These are phyloP conservation scores for Frankliniella fusca DNA, from an alignment of 2,888 invertebrate species.

Conservation along the genomic window DNA sequence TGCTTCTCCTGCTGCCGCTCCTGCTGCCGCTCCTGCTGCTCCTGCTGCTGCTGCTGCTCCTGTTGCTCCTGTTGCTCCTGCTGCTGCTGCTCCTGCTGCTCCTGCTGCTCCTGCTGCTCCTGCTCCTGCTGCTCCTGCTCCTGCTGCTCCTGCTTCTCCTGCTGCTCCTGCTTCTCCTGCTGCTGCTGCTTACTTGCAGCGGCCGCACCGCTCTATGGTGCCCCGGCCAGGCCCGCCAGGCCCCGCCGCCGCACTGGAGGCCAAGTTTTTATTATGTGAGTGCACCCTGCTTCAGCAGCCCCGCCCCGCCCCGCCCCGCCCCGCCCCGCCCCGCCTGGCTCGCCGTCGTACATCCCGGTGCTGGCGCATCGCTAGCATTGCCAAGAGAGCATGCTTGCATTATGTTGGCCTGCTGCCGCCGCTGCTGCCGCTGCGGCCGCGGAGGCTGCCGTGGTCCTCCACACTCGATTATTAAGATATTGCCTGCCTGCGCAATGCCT, in stretches of 20 bases:
- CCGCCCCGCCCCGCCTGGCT: background rate
- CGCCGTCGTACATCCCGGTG: background rate
- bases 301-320: background rate
- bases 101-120: too few species aligned
- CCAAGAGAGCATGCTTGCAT: conserved; percentile 14
- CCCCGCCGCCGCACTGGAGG: background rate
- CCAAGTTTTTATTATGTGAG: conserved; percentile 8
- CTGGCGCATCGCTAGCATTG: conserved; percentile 20
- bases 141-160: too few species aligned
- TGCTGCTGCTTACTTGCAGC: too few species aligned
- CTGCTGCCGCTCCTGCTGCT: too few species aligned
- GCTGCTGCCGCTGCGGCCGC: background rate
- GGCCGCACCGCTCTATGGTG: background rate
- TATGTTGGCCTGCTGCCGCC: background rate
- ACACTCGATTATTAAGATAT: conserved; percentile 23
- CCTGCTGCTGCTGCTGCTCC: too few species aligned
- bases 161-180: too few species aligned
- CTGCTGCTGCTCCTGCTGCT: too few species aligned
- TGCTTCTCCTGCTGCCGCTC: too few species aligned
- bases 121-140: too few species aligned
- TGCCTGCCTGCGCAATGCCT: background rate
- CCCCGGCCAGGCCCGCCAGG: background rate
- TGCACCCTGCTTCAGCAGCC: background rate
- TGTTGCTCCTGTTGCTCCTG: too few species aligned
- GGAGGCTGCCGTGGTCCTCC: background rate